phyloP scores from a whole-genome alignment of 2,797 vertebrate species.

The Adelosebastes latens region DNA sequence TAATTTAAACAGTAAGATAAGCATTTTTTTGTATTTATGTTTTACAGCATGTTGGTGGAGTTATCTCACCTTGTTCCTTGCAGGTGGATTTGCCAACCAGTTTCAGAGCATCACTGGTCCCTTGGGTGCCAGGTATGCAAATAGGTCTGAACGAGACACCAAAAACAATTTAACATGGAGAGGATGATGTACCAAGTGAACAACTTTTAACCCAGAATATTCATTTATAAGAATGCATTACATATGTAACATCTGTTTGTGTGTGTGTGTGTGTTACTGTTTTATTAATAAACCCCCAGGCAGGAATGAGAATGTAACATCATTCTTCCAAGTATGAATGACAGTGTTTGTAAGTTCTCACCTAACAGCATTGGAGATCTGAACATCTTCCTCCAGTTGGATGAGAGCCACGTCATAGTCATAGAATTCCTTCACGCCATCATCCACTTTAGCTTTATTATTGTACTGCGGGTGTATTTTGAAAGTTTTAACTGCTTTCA shows the following conservation, averaged over 20 bases:
- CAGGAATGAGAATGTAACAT: background rate
- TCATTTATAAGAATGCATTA: background rate
- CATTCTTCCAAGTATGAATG: background rate
- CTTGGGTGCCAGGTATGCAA: slow-evolving; percentile 74
- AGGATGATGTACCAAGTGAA: background rate
- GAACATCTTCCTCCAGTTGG: slow-evolving; percentile 9
- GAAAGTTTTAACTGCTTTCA: background rate
- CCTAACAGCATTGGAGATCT: slow-evolving; percentile 3
- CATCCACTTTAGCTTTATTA: rapidly evolving
- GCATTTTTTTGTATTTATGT: background rate
- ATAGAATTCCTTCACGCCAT: slow-evolving; percentile 62
- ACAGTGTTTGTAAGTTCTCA: slow-evolving; percentile 19
- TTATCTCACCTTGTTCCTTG: slow-evolving; percentile 61
- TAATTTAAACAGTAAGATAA: background rate
- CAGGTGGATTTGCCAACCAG: slow-evolving; percentile 51
- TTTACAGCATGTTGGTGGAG: background rate
- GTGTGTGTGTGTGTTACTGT: background rate
- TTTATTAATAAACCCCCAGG: background rate
- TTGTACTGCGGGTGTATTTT: slow-evolving; percentile 33
- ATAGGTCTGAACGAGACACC: slow-evolving; percentile 62
- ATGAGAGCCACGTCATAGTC: slow-evolving; percentile 77
- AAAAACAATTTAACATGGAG: background rate
- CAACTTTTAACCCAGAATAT: background rate
- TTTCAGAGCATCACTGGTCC: slow-evolving; percentile 66
- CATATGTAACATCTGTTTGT: background rate